phyloP scores from a whole-genome alignment of 2,888 invertebrate genomes.

The Exephanes ischioxanthus region DNA sequence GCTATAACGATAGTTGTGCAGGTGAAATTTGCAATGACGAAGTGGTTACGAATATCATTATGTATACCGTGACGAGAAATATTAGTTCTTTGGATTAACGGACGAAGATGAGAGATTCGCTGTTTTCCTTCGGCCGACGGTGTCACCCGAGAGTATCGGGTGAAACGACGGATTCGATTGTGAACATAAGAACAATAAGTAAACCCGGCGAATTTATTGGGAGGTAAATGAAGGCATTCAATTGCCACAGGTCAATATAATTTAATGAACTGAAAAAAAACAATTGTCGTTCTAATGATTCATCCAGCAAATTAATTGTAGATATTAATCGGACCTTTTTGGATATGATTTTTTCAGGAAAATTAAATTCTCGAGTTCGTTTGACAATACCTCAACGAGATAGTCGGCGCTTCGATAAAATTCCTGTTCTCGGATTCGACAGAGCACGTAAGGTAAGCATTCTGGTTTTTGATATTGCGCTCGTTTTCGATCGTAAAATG shows the following conservation, averaged over 20 bases:
- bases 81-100: slow-evolving; percentile 3
- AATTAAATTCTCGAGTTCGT: not conserved
- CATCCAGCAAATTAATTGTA: not conserved
- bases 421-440: not conserved
- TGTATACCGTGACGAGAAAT: slow-evolving; percentile 8
- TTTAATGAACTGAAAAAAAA: slow-evolving; percentile 17
- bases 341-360: not conserved
- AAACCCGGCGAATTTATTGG: slow-evolving; percentile 20
- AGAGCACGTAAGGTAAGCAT: not conserved
- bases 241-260: slow-evolving; percentile 29
- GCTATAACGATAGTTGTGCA: slow-evolving; percentile 46
- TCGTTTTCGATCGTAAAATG: not conserved
- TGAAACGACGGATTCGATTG: not conserved
- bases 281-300: not conserved
- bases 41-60: slow-evolving; percentile 25
- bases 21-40: slow-evolving; percentile 12
- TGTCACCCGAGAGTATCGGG: not conserved
- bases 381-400: not conserved
- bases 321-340: not conserved
- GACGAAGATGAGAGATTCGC: not conserved
- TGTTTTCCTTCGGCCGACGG: not conserved
- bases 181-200: not conserved
- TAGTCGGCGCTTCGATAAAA: not conserved
- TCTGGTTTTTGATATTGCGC: not conserved
- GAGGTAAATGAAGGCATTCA: slow-evolving; percentile 7